Conservation (phyloP, 2,113 vertebrate genomes). For the Coturnix japonica region DNA sequence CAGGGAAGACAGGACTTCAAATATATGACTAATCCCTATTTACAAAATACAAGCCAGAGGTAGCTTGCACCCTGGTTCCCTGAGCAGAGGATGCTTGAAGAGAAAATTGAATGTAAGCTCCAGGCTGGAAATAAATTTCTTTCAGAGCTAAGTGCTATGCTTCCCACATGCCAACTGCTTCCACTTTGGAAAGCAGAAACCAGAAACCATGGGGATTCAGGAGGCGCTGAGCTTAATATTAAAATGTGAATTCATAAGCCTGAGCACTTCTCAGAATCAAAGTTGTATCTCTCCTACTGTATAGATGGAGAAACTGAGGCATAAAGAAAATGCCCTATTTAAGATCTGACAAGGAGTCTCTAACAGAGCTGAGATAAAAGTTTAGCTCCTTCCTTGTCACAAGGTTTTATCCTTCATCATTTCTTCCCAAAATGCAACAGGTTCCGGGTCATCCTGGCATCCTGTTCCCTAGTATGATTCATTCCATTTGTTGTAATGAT, state of each 20-base stretch:
- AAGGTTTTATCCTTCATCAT: neutral
- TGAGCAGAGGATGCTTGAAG: neutral
- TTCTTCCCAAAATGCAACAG: neutral
- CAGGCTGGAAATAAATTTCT: neutral
- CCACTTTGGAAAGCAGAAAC: neutral
- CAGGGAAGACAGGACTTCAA: neutral
- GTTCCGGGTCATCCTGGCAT: neutral
- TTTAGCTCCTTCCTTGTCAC: neutral
- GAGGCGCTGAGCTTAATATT: neutral
- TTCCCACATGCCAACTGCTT: neutral
- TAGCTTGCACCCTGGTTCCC: neutral
- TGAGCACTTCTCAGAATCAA: neutral
- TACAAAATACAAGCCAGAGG: neutral
- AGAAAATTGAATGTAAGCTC: neutral
- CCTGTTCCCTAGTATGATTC: neutral
- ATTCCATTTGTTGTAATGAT: neutral
- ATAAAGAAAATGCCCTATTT: neutral
- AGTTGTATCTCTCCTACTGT: neutral
- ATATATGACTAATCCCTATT: neutral
- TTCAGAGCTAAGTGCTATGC: neutral
- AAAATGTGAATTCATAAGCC: neutral
- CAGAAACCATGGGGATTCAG: neutral
- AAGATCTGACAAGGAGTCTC: rapidly evolving
- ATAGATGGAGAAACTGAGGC: neutral
- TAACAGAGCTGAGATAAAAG: neutral